phyloP scores from a whole-genome alignment of 2,797 vertebrate genomes.

The Hydrophis major region DNA sequence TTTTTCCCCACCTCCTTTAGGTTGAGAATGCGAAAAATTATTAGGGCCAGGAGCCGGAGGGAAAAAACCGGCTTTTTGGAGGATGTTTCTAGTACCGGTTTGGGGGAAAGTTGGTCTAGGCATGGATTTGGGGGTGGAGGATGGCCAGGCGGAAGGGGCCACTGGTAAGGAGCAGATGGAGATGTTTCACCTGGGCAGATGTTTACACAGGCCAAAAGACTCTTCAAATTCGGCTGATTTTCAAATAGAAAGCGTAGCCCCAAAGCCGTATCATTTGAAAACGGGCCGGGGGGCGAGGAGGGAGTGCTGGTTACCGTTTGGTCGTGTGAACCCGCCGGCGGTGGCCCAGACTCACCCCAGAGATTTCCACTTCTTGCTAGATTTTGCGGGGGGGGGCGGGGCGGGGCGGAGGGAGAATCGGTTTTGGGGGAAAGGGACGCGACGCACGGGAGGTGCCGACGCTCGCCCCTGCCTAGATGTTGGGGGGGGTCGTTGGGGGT shows the following conservation, averaged over 20 bases:
- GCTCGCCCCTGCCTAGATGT: not conserved
- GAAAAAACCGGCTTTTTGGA: not conserved
- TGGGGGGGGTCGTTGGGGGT: not conserved
- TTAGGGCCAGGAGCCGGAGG: not conserved
- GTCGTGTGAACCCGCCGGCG: not conserved
- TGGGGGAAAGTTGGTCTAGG: not conserved
- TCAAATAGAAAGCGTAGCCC: not conserved
- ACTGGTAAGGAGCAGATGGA: slow-evolving; percentile 5
- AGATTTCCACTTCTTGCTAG: not conserved
- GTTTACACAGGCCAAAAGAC: not conserved
- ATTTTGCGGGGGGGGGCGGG: not conserved
- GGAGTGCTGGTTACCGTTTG: not conserved
- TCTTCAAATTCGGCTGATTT: too few relatives aligned
- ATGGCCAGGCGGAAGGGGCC: not conserved
- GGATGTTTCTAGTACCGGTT: not conserved
- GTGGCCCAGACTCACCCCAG: not conserved
- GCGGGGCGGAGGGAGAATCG: not conserved
- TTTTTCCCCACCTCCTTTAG: not conserved
- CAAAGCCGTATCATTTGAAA: not conserved
- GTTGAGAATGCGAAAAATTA: not conserved
- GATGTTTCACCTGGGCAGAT: not conserved
- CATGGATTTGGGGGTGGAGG: not conserved
- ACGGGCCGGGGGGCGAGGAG: not conserved
- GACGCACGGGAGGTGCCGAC: too few relatives aligned
- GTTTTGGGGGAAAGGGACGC: not conserved